A percentile compares a stretch with the other conserved stretches of the same genome.
Conservation (phyloP, 2,797 vertebrate species). For the Nyctibius grandis region DNA sequence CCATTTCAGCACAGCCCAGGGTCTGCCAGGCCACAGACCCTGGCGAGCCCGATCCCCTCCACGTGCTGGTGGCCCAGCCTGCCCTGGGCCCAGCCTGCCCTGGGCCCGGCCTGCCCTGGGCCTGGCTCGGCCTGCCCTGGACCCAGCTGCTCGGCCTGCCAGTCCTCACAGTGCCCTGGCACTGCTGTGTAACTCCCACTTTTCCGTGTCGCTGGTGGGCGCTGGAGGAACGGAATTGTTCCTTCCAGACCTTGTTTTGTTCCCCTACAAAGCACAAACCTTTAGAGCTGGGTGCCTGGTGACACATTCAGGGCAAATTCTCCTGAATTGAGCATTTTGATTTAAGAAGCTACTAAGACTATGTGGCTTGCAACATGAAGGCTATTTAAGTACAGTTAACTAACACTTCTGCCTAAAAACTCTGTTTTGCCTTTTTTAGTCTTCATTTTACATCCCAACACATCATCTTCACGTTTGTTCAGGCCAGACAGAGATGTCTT, state of each 20-base stretch:
- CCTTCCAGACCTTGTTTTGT: not conserved
- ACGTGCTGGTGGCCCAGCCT: fast-evolving
- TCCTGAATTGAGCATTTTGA: not conserved
- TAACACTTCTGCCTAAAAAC: not conserved
- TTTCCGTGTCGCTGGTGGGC: fast-evolving
- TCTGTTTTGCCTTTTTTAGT: not conserved
- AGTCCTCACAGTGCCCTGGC: not conserved
- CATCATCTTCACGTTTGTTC: not conserved
- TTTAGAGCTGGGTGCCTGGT: not conserved
- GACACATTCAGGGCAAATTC: not conserved
- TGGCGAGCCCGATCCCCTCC: fast-evolving
- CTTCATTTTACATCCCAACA: not conserved
- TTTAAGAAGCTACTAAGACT: not conserved
- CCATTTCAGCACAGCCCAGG: not conserved
- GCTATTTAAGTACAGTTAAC: not conserved
- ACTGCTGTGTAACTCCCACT: fast-evolving
- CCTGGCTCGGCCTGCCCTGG: no score
- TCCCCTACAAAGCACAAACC: not conserved
- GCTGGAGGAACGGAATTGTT: not conserved
- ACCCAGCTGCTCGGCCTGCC: not conserved
- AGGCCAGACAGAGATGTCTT: not conserved
- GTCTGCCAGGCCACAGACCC: not conserved
- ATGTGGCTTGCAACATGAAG: not conserved
- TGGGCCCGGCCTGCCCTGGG: not conserved
- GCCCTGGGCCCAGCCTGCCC: no score